Conservation (phyloP, 2,888 invertebrate species). For the Reticulitermes lucifugus region DNA sequence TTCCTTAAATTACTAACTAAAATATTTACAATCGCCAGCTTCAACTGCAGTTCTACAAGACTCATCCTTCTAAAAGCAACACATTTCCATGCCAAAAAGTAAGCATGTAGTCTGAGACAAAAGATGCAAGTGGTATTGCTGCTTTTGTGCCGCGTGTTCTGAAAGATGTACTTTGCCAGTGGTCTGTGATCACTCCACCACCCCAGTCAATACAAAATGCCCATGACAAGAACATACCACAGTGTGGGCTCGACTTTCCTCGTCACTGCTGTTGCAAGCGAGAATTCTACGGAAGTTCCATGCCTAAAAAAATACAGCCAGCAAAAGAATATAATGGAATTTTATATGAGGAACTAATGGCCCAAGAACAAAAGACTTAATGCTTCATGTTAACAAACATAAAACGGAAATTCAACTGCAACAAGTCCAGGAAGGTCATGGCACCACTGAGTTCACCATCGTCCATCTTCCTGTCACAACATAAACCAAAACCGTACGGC, state of each 20-base stretch:
- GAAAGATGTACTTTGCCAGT: not conserved
- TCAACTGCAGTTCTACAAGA: conserved; percentile 3
- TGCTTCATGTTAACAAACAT: too few relatives aligned
- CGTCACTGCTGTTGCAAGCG: not conserved
- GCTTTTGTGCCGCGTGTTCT: not conserved
- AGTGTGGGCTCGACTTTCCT: not conserved
- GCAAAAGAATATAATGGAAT: too few relatives aligned
- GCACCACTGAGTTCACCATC: too few relatives aligned
- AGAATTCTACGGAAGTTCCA: not conserved
- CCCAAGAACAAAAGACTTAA: too few relatives aligned
- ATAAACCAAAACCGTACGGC: too few relatives aligned
- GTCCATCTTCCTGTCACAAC: too few relatives aligned
- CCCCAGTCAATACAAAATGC: not conserved
- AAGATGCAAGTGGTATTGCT: not conserved
- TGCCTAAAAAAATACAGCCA: too few relatives aligned
- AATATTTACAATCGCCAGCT: not conserved
- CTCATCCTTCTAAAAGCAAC: not conserved
- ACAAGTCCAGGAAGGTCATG: too few relatives aligned
- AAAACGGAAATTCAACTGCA: too few relatives aligned
- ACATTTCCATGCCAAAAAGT: too few relatives aligned
- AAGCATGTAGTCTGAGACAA: not conserved
- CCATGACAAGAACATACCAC: not conserved
- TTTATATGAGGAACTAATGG: too few relatives aligned
- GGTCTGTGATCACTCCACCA: too few relatives aligned
- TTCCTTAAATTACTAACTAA: not conserved